Conservation (phyloP, 2,113 vertebrate genomes). For the Cyprinus carpio region DNA sequence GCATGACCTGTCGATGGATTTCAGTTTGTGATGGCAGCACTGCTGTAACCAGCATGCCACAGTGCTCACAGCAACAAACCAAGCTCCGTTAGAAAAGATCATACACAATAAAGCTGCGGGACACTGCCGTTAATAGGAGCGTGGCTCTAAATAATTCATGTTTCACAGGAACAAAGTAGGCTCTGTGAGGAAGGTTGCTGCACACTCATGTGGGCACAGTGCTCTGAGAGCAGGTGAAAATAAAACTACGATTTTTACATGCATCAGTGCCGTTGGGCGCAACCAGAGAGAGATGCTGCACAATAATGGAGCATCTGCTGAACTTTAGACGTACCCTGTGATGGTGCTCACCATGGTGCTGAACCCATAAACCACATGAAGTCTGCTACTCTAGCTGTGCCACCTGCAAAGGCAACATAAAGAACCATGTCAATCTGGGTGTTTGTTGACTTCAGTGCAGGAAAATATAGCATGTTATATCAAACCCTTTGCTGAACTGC, state of each 20-base stretch:
- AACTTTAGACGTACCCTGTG: constrained; percentile 22
- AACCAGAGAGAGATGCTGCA: not conserved
- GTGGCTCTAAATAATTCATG: constrained; percentile 47
- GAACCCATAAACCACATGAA: constrained; percentile 22
- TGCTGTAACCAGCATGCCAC: constrained; percentile 24
- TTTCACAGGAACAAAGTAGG: constrained; percentile 3
- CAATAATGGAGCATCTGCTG: constrained; percentile 25
- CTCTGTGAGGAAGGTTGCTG: constrained; percentile 9
- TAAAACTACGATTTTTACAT: not conserved
- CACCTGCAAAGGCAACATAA: constrained; percentile 10
- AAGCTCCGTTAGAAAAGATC: not conserved
- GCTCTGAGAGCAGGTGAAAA: constrained; percentile 21
- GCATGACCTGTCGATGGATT: constrained; percentile 53
- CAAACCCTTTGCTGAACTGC: not conserved
- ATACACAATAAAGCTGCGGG: constrained; percentile 44
- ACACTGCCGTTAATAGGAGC: constrained; percentile 51
- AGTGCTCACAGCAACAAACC: not conserved
- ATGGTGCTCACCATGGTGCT: constrained; percentile 33
- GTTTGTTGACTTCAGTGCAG: constrained; percentile 20
- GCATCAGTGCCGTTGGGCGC: not conserved
- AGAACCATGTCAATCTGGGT: not conserved
- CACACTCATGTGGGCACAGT: constrained; percentile 11
- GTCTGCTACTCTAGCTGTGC: constrained; percentile 24
- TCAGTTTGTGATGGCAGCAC: constrained; percentile 11
- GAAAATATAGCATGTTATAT: not conserved